Base-by-base conservation (phyloP, 2,888 invertebrate species). In the Dilophus febrilis region DNA sequence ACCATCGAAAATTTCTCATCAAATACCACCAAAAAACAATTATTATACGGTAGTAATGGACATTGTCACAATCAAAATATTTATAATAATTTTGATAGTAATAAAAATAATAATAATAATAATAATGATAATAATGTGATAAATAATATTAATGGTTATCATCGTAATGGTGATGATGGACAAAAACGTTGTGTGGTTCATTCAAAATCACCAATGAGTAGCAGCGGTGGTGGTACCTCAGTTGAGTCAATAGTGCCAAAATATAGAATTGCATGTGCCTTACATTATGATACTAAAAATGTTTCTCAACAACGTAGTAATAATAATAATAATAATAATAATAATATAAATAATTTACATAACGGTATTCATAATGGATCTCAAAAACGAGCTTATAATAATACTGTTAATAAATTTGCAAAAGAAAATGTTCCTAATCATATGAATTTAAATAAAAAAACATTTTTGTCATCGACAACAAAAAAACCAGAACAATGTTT, bases 301-400 rank as follows among this genome's bases (percentile, higher is more conserved):
- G 13, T 17, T 19, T 31, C 13, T 16, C n/a, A n/a, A n/a, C n/a
- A n/a, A n/a, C n/a, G n/a, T n/a, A n/a, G n/a, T n/a, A n/a, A n/a
- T n/a, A n/a, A n/a, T n/a, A n/a, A n/a, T n/a, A n/a, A n/a, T n/a
- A n/a, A n/a, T n/a, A n/a, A n/a, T n/a, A 22, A 35, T 35, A 22
- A 19, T 22, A 26, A 46, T 4, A 22, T 6, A 6, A 22, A 22
- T 22, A 6, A 6, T 22, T 8, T 6, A 22, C 22, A 8, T 22
- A 22, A 22, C 8, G 4, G 22, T 22, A 22, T 22, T 22, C 8
- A 22, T 22, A 26, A 41, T 42, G 48, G 45, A 33, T 51, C 55
- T 26, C 58, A 62, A 46, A 61, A 63, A 46, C 58, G 62, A 17
- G 50, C 57, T 38, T 60, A 61, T 43, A 50, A 55, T 43, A 50